Base-by-base conservation (phyloP, 1,140 invertebrate genomes). In the Eubasilissa regina region DNA sequence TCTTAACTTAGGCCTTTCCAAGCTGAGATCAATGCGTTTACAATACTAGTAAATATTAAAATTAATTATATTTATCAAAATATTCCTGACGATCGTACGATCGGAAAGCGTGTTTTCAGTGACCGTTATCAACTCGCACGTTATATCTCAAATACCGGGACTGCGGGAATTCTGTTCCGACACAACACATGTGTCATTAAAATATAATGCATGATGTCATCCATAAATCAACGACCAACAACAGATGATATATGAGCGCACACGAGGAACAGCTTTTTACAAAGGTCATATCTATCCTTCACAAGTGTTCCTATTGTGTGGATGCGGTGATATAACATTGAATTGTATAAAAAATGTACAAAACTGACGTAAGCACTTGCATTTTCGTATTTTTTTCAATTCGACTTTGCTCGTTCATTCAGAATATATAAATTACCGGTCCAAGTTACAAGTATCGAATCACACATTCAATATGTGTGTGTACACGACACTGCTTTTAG, bases 161-260 rank as follows among this genome's bases (percentile, higher is more conserved):
- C n/a, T n/a, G n/a, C 53, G n/a, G 7, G 21, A 15, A 62, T 62
- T 62, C 10, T 35, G 10, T 62, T 10, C 55, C n/a, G n/a, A 58
- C 10, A 19, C 58, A 62, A 4, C 47, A 15, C 47, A 17, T n/a
- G 64, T 70, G 64, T 48, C 47, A 53, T 72, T 51, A 55, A 44
- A 72, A 72, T 62, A 35, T 19, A 62, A 62, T 62, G 45, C 48
- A 72, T 72, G 68, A 72, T 72, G 68, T 72, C 68, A 72, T 72
- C 10, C 68, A 72, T 72, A 72, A 47, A 72, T 72, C 68, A 72
- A 62, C 58, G 58, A 21, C 21, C 13, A 35, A 21, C 58, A 62
- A 62, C 58, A 21, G 58, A 62, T 62, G 58, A 62, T 62, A 21
- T 21, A 62, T 62, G 58, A 62, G 15, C 58, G 21, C 58, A 35